These are phyloP conservation scores for Apamea crenata DNA, from an alignment of 2,888 invertebrate species.

Conservation along the genomic window DNA sequence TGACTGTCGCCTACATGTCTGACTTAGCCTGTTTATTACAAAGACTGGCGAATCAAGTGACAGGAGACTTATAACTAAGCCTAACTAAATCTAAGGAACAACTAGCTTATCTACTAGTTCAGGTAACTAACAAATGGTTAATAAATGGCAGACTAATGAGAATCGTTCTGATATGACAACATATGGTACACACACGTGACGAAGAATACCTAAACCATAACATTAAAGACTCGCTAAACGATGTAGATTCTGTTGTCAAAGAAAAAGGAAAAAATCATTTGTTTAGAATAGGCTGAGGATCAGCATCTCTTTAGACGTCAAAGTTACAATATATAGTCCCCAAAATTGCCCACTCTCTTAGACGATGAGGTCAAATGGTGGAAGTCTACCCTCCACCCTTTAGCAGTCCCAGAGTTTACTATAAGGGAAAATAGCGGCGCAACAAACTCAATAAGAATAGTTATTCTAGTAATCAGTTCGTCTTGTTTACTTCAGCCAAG, in stretches of 20 bases:
- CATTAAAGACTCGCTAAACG: not conserved
- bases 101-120: not conserved
- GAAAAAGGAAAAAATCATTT: not conserved
- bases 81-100: not conserved
- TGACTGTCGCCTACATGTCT: not conserved
- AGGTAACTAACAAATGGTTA: not conserved
- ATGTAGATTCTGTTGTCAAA: not conserved
- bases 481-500: not conserved
- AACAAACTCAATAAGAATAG: not conserved
- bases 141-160: not conserved
- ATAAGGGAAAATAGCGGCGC: not conserved
- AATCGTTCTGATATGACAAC: constrained; percentile 2
- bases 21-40: too few species aligned
- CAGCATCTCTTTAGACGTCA: not conserved
- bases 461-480: too few species aligned
- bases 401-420: not conserved
- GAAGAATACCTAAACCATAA: too few species aligned
- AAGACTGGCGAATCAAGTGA: not conserved
- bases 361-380: not conserved
- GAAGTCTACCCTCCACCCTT: not conserved
- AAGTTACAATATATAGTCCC: not conserved
- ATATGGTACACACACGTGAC: not conserved
- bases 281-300: not conserved
- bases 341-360: not conserved
- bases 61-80: not conserved